Evolutionary conservation across 2,113 vertebrate genomes (phyloP), one percentile per base, ranked within the genome.

Genomic region (Gadus macrocephalus): DNA sequence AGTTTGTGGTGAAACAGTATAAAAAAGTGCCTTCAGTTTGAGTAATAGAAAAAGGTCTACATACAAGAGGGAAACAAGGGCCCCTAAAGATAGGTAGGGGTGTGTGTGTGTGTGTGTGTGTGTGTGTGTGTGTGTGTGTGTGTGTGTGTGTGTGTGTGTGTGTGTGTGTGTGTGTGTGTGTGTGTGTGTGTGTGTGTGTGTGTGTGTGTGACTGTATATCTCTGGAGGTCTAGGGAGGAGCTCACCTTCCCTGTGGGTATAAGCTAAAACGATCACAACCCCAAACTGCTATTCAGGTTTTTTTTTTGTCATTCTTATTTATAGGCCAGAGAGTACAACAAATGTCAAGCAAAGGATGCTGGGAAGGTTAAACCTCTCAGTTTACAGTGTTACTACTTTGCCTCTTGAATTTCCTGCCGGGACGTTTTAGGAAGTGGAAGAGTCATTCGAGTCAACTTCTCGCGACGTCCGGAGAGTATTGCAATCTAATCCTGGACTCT

Each of bases 171-270:
- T 74, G 28, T 49, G 42, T 49, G 63, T n/a, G 55, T 80, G 83
- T 77, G 81, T 78, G 22, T 49, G 55, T 58, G 55, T 77, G 81
- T 78, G 22, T 49, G 55, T 58, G 55, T 16, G 55, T 49, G 42
- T 49, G 8, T 49, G 42, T 49, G 42, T 49, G 81, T 75, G 71
- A 75, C 38, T 25, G 22, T 25, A 65, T n/a, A n/a, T 80, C 84
- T 77, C 82, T 78, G 22, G 75, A 73, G 85, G 71, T 69, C 67
- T 74, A 71, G 55, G 64, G 70, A 65, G 72, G 73, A 75, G 68
- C 68, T 82, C 73, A 85, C 78, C 84, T 85, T 79, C 81, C 82
- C 67, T 71, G 76, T 70, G 59, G 79, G 78, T 75, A 78, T 58
- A 22, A 55, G 71, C 59, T 60, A 35, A 71, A 63, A 64, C 35